Evolutionary conservation across 2,113 vertebrate species (phyloP).

Genomic region (Scomber colias): DNA sequence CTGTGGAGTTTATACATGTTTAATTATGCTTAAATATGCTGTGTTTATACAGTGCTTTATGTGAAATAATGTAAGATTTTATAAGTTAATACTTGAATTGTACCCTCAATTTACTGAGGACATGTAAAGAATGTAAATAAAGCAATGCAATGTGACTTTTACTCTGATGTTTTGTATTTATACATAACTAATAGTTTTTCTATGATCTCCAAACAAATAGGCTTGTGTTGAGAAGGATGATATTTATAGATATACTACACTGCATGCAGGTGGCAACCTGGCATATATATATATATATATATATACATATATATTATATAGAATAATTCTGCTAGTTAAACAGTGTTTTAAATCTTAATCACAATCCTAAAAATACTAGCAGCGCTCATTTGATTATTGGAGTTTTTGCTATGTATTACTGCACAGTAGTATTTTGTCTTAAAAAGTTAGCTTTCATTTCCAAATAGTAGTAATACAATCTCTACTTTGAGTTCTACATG

Average conservation of each 20-base stretch:
- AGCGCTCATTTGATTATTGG: background rate
- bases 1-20: conserved; percentile 24
- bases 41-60: conserved; percentile 46
- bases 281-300: background rate
- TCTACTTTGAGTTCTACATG: background rate
- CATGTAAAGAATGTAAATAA: conserved; percentile 69
- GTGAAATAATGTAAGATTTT: conserved; percentile 54
- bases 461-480: background rate
- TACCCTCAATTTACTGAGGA: conserved; percentile 70
- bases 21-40: conserved; percentile 24
- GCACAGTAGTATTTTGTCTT: no score
- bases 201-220: background rate
- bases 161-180: background rate
- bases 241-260: background rate
- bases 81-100: conserved; percentile 67
- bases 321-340: background rate
- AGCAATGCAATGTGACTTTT: conserved; percentile 48
- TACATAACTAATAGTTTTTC: background rate
- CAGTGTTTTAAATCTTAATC: no score
- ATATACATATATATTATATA: background rate
- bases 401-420: no score
- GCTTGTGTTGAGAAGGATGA: background rate
- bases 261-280: background rate
- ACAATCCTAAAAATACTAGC: background rate
- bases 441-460: no score